Percentiles rank a stretch among this genome's conserved stretches.
Evolutionary conservation across 2,797 vertebrate genomes (phyloP).

Genomic region (Sciaenops ocellatus): DNA sequence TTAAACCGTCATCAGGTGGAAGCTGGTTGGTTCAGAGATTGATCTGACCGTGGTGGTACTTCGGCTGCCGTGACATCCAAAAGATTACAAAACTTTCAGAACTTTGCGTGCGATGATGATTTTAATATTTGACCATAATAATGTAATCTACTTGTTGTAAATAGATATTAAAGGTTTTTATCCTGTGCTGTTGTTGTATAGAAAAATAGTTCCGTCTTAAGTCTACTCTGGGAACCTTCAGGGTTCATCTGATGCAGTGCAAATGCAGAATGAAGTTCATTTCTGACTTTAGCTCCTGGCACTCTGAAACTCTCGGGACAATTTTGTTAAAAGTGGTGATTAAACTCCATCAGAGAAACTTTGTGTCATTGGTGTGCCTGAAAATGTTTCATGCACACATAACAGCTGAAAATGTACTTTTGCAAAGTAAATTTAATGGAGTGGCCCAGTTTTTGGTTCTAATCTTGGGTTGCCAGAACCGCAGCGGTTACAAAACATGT

Average conservation of each 20-base stretch:
- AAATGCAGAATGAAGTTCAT: background rate
- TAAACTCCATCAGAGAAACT: background rate
- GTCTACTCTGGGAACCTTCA: background rate
- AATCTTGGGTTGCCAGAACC: background rate
- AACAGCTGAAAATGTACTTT: slow-evolving; percentile 12
- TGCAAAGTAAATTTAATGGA: background rate
- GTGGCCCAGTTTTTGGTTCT: background rate
- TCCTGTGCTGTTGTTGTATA: background rate
- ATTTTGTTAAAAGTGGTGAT: background rate
- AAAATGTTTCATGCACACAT: background rate
- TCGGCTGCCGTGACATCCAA: too few relatives aligned
- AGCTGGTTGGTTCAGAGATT: too few relatives aligned
- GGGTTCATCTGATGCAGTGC: background rate
- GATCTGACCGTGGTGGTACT: background rate
- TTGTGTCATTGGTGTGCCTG: background rate
- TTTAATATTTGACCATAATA: too few relatives aligned
- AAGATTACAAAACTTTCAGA: too few relatives aligned
- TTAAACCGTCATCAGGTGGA: too few relatives aligned
- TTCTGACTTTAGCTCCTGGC: background rate
- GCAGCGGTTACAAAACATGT: background rate
- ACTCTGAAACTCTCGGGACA: background rate
- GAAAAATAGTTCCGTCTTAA: background rate
- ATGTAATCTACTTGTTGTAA: too few relatives aligned
- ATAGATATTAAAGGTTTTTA: too few relatives aligned
- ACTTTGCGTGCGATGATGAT: too few relatives aligned